Conservation (phyloP, 35 echinoderm and acorn worm genomes). For the Amphiura filiformis region DNA sequence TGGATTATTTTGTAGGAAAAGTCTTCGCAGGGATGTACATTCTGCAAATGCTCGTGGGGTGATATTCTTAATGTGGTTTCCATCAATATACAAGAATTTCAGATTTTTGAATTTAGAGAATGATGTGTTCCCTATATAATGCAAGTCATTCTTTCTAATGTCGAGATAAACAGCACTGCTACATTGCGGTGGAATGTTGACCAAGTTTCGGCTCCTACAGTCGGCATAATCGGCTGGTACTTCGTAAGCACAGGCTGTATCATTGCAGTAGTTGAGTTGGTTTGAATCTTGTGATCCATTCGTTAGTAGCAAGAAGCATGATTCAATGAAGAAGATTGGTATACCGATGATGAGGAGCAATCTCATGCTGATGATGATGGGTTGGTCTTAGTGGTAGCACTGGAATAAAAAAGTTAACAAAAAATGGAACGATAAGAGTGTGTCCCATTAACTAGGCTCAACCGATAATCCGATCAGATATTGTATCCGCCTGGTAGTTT, state of each 20-base stretch:
- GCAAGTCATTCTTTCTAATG: constrained; percentile 41
- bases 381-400: too few relatives aligned
- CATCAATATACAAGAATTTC: constrained; percentile 42
- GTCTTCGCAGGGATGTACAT: background rate
- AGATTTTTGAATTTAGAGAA: constrained; percentile 31
- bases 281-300: background rate
- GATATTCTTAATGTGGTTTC: constrained; percentile 33
- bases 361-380: too few relatives aligned
- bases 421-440: too few relatives aligned
- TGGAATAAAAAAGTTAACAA: too few relatives aligned
- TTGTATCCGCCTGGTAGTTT: too few relatives aligned
- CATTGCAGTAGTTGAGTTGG: background rate
- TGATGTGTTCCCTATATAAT: background rate
- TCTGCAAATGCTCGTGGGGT: background rate
- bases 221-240: constrained; percentile 24
- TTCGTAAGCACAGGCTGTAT: constrained; percentile 18
- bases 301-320: background rate
- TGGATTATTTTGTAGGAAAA: constrained; percentile 52
- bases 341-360: too few relatives aligned
- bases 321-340: too few relatives aligned
- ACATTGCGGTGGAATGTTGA: constrained; percentile 26
- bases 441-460: too few relatives aligned
- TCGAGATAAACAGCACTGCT: constrained; percentile 33
- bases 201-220: constrained; percentile 32
- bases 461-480: too few relatives aligned